Evolutionary conservation across 2,113 vertebrate genomes (phyloP).

Genomic region (Limanda limanda): DNA sequence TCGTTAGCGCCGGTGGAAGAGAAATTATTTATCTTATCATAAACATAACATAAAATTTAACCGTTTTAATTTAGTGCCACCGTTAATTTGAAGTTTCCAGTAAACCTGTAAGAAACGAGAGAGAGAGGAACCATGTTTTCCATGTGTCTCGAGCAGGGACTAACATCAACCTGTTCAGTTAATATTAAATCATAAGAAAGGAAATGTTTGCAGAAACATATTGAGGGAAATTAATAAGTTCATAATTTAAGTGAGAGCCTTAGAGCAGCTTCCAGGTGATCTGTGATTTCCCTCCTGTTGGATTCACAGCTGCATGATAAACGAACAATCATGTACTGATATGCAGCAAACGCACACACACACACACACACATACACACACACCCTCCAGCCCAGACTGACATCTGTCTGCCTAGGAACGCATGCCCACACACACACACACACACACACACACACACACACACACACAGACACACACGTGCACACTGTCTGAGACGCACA

Average conservation of each 20-base stretch:
- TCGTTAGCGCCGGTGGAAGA: too few species aligned
- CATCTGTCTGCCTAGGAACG: slow-evolving; percentile 40
- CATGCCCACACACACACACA: slow-evolving; percentile 23
- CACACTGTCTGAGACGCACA: slow-evolving; percentile 41
- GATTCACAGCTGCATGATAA: slow-evolving; percentile 9
- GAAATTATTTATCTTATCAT: neutral
- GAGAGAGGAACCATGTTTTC: neutral
- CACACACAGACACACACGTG: slow-evolving; percentile 15
- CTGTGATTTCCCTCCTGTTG: too few species aligned
- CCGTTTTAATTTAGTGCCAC: neutral
- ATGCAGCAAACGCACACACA: slow-evolving; percentile 9
- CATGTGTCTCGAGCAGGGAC: too few species aligned
- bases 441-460: slow-evolving; percentile 12
- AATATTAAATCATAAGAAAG: too few species aligned
- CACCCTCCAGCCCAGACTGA: slow-evolving; percentile 9
- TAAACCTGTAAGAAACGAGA: neutral
- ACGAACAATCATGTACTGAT: slow-evolving; percentile 14
- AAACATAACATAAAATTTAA: neutral
- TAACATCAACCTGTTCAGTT: too few species aligned
- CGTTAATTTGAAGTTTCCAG: neutral
- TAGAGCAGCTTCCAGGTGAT: too few species aligned
- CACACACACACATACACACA: neutral
- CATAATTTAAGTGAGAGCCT: too few species aligned
- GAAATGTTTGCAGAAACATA: too few species aligned
- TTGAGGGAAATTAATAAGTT: too few species aligned